phyloP scores from a whole-genome alignment of 92 coral and sea anemone genomes.

The Porites evermanni region DNA sequence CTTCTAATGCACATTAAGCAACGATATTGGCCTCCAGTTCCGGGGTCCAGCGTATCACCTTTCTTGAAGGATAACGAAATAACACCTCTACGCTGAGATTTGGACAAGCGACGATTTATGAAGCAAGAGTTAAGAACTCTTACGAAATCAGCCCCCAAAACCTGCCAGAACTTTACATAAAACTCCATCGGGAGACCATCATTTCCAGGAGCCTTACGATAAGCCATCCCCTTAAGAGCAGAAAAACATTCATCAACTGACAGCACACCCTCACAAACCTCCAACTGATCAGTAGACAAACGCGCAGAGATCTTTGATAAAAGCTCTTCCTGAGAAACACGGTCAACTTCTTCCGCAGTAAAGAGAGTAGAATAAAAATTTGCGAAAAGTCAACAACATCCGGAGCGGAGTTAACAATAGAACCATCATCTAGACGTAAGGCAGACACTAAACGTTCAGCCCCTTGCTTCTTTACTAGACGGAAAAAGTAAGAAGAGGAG shows the following conservation, averaged over 20 bases:
- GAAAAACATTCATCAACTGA: neutral
- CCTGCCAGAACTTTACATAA: constrained; percentile 1
- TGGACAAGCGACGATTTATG: neutral
- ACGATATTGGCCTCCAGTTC: neutral
- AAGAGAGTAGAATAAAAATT: constrained; percentile 1
- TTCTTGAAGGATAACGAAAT: neutral
- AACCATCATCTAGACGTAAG: neutral
- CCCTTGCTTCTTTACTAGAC: neutral
- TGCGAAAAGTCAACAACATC: neutral
- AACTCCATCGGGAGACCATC: constrained; percentile 28
- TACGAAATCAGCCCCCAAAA: neutral
- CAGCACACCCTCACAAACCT: constrained; percentile 25
- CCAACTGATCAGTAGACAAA: neutral
- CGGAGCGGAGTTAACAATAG: neutral
- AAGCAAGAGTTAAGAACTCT: neutral
- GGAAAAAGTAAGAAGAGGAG: constrained; percentile 33
- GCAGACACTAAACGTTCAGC: neutral
- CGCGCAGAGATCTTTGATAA: neutral
- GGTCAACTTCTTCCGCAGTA: neutral
- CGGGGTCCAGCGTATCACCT: neutral
- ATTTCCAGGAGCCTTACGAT: neutral
- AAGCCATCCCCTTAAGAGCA: constrained; percentile 6
- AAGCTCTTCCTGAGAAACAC: neutral
- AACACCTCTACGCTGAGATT: neutral
- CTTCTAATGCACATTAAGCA: neutral